Percentiles rank a stretch among this genome's conserved stretches.
Evolutionary conservation across 2,797 vertebrate genomes (phyloP).

Genomic region (Sus cebifrons): DNA sequence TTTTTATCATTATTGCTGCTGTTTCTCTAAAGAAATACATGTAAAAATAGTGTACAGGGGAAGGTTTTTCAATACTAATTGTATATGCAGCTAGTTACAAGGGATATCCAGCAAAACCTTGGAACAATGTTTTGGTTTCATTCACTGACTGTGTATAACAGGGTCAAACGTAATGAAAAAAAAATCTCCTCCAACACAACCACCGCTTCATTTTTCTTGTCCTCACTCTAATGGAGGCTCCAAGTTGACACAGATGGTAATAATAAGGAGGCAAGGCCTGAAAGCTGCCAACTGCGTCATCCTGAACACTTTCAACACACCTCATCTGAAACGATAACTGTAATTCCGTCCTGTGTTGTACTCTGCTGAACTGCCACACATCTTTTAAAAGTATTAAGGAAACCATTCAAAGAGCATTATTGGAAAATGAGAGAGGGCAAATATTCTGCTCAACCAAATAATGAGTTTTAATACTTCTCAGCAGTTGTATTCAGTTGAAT

Average conservation of each 20-base stretch:
- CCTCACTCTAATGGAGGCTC: constrained; percentile 60
- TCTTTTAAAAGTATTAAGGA: constrained; percentile 88
- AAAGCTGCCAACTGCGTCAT: constrained; percentile 87
- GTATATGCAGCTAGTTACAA: background rate
- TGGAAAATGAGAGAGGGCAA: constrained; percentile 69
- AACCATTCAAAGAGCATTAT: constrained; percentile 75
- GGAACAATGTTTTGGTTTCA: constrained; percentile 17
- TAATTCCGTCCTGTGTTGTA: constrained; percentile 80
- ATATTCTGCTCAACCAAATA: constrained; percentile 79
- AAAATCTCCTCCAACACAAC: background rate
- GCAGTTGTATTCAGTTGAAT: background rate
- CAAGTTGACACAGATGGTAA: constrained; percentile 88
- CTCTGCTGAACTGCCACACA: constrained; percentile 74
- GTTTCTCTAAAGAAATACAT: constrained; percentile 32
- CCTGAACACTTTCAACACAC: constrained; percentile 87
- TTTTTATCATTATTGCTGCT: constrained; percentile 23
- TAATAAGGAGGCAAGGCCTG: constrained; percentile 82
- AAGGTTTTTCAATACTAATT: constrained; percentile 36
- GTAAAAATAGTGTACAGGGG: background rate
- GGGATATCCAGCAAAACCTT: background rate
- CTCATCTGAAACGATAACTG: constrained; percentile 88
- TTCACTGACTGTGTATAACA: constrained; percentile 37
- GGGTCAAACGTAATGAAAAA: constrained; percentile 43
- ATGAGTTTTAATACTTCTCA: constrained; percentile 81
- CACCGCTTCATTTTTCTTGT: constrained; percentile 67